These are phyloP conservation scores for Ictalurus furcatus DNA, from an alignment of 2,113 vertebrate genomes.

Conservation along the genomic window DNA sequence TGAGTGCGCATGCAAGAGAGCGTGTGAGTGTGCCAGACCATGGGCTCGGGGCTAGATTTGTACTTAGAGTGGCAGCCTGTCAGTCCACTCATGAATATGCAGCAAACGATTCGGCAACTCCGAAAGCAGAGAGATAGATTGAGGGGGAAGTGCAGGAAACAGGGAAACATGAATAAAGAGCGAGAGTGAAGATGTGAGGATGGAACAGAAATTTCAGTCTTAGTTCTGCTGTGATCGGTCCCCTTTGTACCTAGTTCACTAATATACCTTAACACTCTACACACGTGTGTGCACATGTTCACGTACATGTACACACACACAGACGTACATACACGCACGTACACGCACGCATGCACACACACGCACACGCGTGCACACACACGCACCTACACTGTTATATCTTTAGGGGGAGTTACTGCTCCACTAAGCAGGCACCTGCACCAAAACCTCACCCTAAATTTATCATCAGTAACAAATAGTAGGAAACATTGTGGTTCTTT, in stretches of 20 bases:
- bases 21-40: background rate
- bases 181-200: conserved; percentile 38
- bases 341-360: conserved; percentile 33
- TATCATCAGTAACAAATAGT: too few species aligned
- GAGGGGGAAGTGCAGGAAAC: conserved; percentile 49
- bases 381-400: conserved; percentile 16
- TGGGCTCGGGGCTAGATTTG: conserved; percentile 43
- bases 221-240: conserved; percentile 54
- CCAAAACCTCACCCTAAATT: background rate
- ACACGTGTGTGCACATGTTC: background rate
- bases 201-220: conserved; percentile 5
- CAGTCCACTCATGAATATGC: conserved; percentile 64
- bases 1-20: conserved; percentile 23
- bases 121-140: conserved; percentile 20
- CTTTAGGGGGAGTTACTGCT: conserved; percentile 23
- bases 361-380: conserved; percentile 23
- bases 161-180: conserved; percentile 46
- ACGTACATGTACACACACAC: conserved; percentile 17
- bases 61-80: conserved; percentile 65
- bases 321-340: background rate
- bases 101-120: conserved; percentile 54
- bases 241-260: conserved; percentile 43
- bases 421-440: conserved; percentile 1
- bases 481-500: background rate
- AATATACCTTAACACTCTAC: background rate